Conservation (phyloP, 2,797 vertebrate species). For the Pipistrellus pygmaeus region DNA sequence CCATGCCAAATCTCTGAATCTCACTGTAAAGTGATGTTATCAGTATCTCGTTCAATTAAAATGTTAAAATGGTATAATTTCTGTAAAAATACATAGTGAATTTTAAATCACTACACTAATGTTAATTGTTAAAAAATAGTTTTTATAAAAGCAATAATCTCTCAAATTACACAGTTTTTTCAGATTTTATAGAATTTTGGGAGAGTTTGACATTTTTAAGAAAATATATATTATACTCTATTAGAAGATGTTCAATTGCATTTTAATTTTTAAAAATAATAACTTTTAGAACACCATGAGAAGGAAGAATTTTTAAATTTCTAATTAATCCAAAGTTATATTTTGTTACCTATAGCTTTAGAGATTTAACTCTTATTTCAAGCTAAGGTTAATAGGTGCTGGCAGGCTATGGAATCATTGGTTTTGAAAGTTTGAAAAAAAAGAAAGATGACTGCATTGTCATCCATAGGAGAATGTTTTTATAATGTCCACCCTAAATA, state of each 20-base stretch:
- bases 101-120: neutral
- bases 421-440: conserved; percentile 12
- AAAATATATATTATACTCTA: neutral
- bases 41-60: neutral
- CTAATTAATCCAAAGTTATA: neutral
- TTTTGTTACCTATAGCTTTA: neutral
- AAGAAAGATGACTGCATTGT: neutral
- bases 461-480: neutral
- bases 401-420: neutral
- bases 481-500: neutral
- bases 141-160: neutral
- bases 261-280: neutral
- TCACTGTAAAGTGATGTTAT: neutral
- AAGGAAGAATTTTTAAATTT: conserved; percentile 8
- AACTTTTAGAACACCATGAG: neutral
- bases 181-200: neutral
- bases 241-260: neutral
- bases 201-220: neutral
- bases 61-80: neutral
- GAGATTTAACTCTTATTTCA: neutral
- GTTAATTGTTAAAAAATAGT: neutral
- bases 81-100: neutral
- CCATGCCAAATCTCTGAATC: neutral
- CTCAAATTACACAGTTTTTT: neutral
- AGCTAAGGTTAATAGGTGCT: neutral